Base-by-base conservation (phyloP, 2,113 vertebrate species). In the Pelobates fuscus region DNA sequence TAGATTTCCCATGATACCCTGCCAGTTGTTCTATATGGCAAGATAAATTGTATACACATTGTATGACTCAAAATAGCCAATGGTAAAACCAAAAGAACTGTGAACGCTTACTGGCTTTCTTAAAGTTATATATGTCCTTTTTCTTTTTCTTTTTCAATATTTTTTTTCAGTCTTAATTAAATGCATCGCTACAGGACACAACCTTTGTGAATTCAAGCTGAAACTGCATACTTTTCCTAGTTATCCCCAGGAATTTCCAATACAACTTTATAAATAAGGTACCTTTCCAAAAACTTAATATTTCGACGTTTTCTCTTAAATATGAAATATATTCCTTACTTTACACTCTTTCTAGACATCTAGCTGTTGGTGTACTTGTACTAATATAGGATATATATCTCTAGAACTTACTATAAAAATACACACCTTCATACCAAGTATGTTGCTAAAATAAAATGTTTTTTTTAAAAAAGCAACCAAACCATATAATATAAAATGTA, bases 371-470 rank as follows among this genome's bases (percentile, higher is more conserved):
- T 80, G 44, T 85, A 85, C 89, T 80, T 87, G 89, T 90, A 71
- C 78, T 82, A 82, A 90, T 83, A 88, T 85, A 90, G 82, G 80
- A 91, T 88, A 91, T 86, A 91, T 81, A 81, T 88, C 88, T 91
- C 89, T 91, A 89, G 91, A 83, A 87, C 82, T 90, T 87, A 85
- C 84, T 87, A 87, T 87, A 57, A 8, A 55, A 58, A 41, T 26
- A 66, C 49, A 74, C 54, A 67, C 90, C 90, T 92, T 92, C 90
- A 92, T 92, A 91, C 86, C 88, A 89, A 89, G 88, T 84, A 91
- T 83, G 87, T 85, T 86, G 86, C 79, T 78, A 87, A 90, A 90
- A 87, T 82, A 86, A 78, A 81, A 84, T 77, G 67, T 74, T 79
- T 86, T 84, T 83, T 83, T 89, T 82, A 84, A 84, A 71, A 84